Evolutionary conservation across 1,140 invertebrate species (phyloP).

Genomic region (Papilio xuthus): DNA sequence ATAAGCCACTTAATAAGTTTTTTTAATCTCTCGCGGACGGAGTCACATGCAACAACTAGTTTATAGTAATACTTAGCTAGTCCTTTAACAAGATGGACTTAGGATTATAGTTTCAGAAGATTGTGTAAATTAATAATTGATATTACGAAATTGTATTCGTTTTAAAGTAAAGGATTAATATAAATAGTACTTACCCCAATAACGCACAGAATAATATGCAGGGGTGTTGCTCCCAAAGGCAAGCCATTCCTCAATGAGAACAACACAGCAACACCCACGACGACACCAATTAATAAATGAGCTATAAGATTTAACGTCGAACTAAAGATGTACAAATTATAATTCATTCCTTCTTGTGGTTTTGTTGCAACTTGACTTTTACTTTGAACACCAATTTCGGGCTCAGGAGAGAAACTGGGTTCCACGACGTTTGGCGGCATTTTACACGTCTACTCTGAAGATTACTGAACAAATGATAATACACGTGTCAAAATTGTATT

Average conservation of each 20-base stretch:
- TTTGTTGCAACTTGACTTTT: background rate
- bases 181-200: conserved; percentile 53
- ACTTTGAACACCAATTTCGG: conserved; percentile 36
- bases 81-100: too few relatives aligned
- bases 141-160: too few relatives aligned
- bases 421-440: conserved; percentile 50
- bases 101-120: too few relatives aligned
- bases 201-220: conserved; percentile 61
- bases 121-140: too few relatives aligned
- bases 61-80: too few relatives aligned
- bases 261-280: conserved; percentile 48
- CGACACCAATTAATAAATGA: conserved; percentile 56
- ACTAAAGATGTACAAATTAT: conserved; percentile 49
- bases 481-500: conserved; percentile 27
- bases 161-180: background rate
- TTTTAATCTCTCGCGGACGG: too few relatives aligned
- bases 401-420: conserved; percentile 37
- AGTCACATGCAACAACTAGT: too few relatives aligned
- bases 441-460: conserved; percentile 36
- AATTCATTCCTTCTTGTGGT: conserved; percentile 34
- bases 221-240: conserved; percentile 45
- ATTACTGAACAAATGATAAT: background rate
- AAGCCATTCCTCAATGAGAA: conserved; percentile 55
- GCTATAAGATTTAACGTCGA: conserved; percentile 52
- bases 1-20: too few relatives aligned